Conservation (phyloP, 2,113 vertebrate species). For the Hippolais icterina region DNA sequence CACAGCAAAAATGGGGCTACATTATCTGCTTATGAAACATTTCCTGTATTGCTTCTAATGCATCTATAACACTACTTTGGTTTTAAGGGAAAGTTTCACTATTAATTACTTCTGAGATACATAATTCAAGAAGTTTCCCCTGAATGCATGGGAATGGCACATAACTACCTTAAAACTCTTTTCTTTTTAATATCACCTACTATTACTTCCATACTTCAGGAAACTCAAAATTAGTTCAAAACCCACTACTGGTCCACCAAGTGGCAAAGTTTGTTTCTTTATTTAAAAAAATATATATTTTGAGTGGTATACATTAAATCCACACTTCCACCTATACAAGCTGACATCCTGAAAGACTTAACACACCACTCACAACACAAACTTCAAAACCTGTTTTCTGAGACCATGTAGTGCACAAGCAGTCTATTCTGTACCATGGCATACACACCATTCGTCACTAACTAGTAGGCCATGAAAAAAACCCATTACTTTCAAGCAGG, state of each 20-base stretch:
- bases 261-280: neutral
- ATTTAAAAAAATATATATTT: neutral
- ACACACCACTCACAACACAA: accelerated
- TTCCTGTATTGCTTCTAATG: neutral
- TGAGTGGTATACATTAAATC: neutral
- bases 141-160: accelerated
- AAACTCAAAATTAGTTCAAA: neutral
- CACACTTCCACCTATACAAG: neutral
- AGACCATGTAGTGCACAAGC: accelerated
- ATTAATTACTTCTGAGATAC: neutral
- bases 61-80: neutral
- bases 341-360: neutral
- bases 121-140: neutral
- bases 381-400: neutral
- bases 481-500: neutral
- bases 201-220: neutral
- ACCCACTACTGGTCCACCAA: neutral
- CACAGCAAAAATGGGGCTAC: neutral
- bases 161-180: neutral
- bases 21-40: neutral
- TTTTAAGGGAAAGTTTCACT: neutral
- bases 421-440: neutral
- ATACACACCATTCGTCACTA: neutral
- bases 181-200: neutral
- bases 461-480: accelerated